phyloP scores from a whole-genome alignment of 2,113 vertebrate genomes.

The Cyanistes caeruleus region DNA sequence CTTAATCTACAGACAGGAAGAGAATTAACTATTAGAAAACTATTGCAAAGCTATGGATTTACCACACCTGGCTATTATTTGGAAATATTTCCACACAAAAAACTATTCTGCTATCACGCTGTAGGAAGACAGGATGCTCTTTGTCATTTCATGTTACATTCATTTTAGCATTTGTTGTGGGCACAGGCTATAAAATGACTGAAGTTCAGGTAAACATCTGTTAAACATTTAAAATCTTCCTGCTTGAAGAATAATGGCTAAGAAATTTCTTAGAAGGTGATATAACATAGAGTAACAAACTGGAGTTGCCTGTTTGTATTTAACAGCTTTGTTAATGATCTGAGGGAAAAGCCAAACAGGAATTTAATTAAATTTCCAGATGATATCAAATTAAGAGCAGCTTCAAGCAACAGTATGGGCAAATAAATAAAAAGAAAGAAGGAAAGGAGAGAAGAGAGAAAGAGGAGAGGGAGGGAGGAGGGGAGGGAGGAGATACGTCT shows the following conservation, averaged over 20 bases:
- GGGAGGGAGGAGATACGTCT: not conserved
- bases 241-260: not conserved
- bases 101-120: not conserved
- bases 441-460: not conserved
- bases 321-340: not conserved
- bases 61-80: not conserved
- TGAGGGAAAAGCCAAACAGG: not conserved
- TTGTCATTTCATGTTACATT: not conserved
- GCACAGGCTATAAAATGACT: not conserved
- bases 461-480: too few relatives aligned
- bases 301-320: not conserved
- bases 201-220: not conserved
- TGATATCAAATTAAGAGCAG: not conserved
- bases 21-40: not conserved
- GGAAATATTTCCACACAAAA: not conserved
- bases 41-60: not conserved
- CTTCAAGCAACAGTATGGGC: not conserved
- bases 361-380: not conserved
- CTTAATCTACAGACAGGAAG: not conserved
- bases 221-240: not conserved
- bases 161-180: not conserved
- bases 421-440: not conserved
- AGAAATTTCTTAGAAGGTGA: not conserved
- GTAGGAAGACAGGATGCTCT: not conserved
- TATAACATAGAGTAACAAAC: not conserved